These are phyloP conservation scores for Vipera ursinii DNA, from an alignment of 2,797 vertebrate species.

Conservation along the genomic window DNA sequence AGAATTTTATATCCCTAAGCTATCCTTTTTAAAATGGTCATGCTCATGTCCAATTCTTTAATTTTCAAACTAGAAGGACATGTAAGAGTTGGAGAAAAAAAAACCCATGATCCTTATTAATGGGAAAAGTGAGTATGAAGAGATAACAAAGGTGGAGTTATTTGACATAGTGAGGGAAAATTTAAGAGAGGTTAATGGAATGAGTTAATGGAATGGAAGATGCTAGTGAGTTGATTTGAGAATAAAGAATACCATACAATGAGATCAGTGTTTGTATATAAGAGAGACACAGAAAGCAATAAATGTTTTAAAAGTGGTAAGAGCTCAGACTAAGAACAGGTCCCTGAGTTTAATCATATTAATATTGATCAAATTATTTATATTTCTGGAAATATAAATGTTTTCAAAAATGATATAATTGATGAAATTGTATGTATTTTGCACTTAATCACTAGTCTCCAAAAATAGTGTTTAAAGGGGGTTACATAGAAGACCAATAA, in stretches of 20 bases:
- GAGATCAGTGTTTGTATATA: background rate
- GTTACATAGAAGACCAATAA: background rate
- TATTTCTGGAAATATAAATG: background rate
- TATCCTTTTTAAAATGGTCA: background rate
- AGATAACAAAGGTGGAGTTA: conserved; percentile 11
- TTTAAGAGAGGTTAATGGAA: conserved; percentile 30
- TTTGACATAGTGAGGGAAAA: background rate
- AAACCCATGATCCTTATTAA: background rate
- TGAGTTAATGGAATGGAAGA: conserved; percentile 22
- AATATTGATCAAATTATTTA: conserved; percentile 4
- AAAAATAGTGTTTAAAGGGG: background rate
- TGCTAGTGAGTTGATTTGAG: conserved; percentile 21
- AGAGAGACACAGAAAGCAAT: background rate
- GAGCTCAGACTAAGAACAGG: background rate
- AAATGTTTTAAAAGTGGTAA: background rate
- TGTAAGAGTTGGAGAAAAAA: background rate
- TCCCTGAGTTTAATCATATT: background rate
- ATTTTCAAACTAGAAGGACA: conserved; percentile 5
- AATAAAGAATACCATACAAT: background rate
- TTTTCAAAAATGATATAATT: background rate
- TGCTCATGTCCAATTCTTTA: background rate
- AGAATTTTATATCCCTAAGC: background rate
- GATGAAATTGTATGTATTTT: background rate
- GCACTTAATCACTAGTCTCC: background rate
- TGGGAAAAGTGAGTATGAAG: conserved; percentile 11